Evolutionary conservation across 2,888 invertebrate species (phyloP), one percentile per base, ranked within the genome.

Genomic region (Amblyteles armatorius): DNA sequence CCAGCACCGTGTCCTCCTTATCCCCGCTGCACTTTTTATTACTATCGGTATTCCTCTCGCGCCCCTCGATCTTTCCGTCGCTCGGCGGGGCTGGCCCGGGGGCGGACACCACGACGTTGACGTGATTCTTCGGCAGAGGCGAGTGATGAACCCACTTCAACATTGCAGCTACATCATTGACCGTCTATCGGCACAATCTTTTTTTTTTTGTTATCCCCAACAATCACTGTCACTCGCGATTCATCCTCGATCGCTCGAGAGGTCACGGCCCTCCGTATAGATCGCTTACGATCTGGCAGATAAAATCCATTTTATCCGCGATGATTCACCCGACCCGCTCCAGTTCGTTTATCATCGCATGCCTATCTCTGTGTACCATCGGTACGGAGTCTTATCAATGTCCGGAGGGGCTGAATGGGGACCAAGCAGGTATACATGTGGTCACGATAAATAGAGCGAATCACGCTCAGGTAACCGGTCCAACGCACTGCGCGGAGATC

Each of bases 61-160:
- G 40, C 33, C 79, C 60, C 60, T 77, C 73, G 50, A 60, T 60
- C 55, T 74, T 81, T 22, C 71, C 83, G 40, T 71, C 55, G 48
- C 78, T 81, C 82, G 26, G 72, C 55, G 16, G 82, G 48, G n/a
- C 22, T 69, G 7, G 72, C 40, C 11, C 80, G 29, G 22, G 26
- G 52, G 7, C 68, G 69, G 82, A 86, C 74, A 89, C 72, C 55
- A 77, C 82, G 84, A 87, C 86, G 77, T 74, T 87, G 33, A 74
- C 85, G 84, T 90, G 90, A 89, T 91, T 90, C 87, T 91, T 92
- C 73, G 90, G 87, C 83, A 90, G 86, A 79, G 92, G 89, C 83
- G 92, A 91, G 83, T 92, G 92, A 88, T 92, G 92, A 76, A 92
- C 92, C 92, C 93, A 93, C 92, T 93, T 93, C 90, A 93, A 90